These are phyloP conservation scores for Panthera leo DNA, from an alignment of 2,113 vertebrate genomes.

Conservation along the genomic window DNA sequence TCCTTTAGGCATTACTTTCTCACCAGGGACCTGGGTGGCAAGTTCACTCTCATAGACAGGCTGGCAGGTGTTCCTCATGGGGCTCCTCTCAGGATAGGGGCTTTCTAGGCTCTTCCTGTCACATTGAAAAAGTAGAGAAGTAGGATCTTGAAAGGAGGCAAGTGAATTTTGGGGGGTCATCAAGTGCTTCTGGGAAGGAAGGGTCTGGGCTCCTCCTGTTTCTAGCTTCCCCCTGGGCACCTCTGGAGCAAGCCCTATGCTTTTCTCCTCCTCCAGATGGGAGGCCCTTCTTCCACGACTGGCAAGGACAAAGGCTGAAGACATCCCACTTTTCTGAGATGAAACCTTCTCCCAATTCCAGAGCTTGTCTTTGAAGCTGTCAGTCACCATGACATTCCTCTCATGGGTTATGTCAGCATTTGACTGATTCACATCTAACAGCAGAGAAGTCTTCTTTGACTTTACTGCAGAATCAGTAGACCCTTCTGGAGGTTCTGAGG, in stretches of 20 bases:
- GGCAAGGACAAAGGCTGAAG: neutral
- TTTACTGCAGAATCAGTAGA: neutral
- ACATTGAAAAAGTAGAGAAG: neutral
- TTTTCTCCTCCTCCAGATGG: neutral
- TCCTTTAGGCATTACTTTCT: neutral
- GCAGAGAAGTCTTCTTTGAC: neutral
- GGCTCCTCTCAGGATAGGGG: neutral
- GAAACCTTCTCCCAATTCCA: slow-evolving; percentile 81
- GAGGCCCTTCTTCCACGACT: neutral
- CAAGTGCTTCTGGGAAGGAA: neutral
- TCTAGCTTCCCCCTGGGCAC: neutral
- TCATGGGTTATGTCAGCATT: neutral
- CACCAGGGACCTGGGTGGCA: slow-evolving; percentile 34
- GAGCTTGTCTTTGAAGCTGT: slow-evolving; percentile 74
- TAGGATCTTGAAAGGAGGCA: neutral
- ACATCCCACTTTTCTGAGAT: neutral
- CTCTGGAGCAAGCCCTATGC: rapidly evolving
- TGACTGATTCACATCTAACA: neutral
- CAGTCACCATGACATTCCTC: rapidly evolving
- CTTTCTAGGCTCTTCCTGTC: neutral
- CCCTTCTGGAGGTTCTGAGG: neutral
- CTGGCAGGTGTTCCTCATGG: neutral
- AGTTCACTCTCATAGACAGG: slow-evolving; percentile 32
- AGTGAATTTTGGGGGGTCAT: neutral
- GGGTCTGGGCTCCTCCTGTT: neutral